A percentile compares a stretch with the other conserved stretches of the same genome.
Evolutionary conservation across 2,113 vertebrate species (phyloP).

Genomic region (Takifugu bimaculatus): DNA sequence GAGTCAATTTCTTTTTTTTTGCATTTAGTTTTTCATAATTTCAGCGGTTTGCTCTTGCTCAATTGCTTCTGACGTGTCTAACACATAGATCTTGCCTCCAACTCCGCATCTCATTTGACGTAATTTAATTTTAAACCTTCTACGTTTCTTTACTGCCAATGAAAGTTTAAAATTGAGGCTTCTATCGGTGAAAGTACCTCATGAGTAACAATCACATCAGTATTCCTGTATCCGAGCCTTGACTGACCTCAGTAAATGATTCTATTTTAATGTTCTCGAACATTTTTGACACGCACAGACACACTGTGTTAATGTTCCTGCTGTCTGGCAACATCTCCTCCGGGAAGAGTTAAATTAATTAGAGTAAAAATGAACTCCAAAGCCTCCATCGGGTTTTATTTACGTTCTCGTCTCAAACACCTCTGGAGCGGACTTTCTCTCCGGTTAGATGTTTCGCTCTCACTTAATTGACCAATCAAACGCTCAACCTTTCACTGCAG

Average conservation of each 20-base stretch:
- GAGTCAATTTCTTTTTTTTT: background rate
- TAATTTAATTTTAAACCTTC: too few relatives aligned
- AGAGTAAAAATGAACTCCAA: too few relatives aligned
- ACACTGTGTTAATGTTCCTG: conserved; percentile 6
- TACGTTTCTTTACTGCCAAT: too few relatives aligned
- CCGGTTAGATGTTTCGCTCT: background rate
- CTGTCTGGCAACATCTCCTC: conserved; percentile 28
- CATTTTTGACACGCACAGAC: background rate
- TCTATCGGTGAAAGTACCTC: too few relatives aligned
- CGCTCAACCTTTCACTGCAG: background rate
- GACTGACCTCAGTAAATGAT: too few relatives aligned
- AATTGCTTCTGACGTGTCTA: conserved; percentile 4
- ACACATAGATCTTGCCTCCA: background rate
- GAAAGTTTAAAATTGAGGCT: too few relatives aligned
- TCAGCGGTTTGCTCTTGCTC: conserved; percentile 4
- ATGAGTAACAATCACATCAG: too few relatives aligned
- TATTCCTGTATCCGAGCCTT: too few relatives aligned
- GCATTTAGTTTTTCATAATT: background rate
- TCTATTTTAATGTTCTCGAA: too few relatives aligned
- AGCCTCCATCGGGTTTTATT: too few relatives aligned
- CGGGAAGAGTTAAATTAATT: conserved; percentile 26
- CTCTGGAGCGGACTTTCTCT: background rate
- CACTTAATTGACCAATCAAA: background rate
- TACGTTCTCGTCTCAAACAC: background rate
- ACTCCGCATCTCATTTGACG: too few relatives aligned